phyloP scores from a whole-genome alignment of 1,140 invertebrate genomes.

The Pentalonia nigronervosa region DNA sequence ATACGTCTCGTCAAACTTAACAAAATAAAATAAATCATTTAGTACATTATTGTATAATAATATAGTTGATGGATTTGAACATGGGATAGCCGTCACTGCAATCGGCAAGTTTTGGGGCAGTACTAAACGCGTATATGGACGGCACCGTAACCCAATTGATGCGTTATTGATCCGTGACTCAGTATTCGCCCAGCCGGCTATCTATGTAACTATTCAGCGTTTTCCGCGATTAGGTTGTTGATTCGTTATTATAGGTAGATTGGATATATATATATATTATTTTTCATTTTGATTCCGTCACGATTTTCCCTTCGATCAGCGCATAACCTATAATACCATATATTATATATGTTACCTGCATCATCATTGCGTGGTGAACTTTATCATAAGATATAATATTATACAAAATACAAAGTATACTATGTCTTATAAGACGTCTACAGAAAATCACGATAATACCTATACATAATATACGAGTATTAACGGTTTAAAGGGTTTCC shows the following conservation, averaged over 20 bases:
- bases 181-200: background rate
- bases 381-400: background rate
- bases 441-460: background rate
- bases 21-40: background rate
- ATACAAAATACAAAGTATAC: background rate
- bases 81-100: background rate
- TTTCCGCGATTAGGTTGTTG: background rate
- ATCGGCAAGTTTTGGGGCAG: background rate
- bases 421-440: background rate
- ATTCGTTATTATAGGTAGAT: background rate
- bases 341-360: background rate
- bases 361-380: background rate
- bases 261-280: background rate
- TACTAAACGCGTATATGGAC: background rate
- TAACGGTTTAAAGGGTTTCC: background rate
- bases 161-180: background rate
- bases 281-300: background rate
- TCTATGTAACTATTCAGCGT: background rate
- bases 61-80: background rate
- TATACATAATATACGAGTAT: background rate
- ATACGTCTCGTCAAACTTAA: background rate
- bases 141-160: background rate
- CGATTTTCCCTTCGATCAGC: background rate
- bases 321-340: background rate
- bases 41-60: background rate